Evolutionary conservation across 2,888 invertebrate genomes (phyloP), one percentile per base, ranked within the genome.

Genomic region (Loripinus fragilis): DNA sequence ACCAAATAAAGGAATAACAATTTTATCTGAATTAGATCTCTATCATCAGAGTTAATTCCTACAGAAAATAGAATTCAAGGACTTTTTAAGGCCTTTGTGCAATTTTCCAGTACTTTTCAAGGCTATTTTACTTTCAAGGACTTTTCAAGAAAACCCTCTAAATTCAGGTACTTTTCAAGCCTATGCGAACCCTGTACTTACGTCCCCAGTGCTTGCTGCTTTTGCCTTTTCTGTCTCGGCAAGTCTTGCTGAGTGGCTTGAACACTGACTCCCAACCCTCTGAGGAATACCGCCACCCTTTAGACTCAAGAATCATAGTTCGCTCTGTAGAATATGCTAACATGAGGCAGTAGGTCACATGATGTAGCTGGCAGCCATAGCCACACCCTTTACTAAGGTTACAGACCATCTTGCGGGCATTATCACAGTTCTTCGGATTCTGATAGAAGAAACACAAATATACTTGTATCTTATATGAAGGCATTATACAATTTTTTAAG

Each of bases 301-400:
- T 96, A 0, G 98, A 98, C 94, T 98, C 97, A 55, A 99, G 94
- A 87, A 99, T 96, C 78, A 99, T 94, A 0, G 99, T 99, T 70
- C 99, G 94, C 91, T 97, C 96, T 0, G 98, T 97, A 0, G 98
- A 98, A 93, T 98, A 99, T 0, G 99, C 98, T 87, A 98, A 97
- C 92, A 99, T 96, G 88, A 99, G 96, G 93, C 99, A 99, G 94
- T 99, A 99, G 17, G 97, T 97, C 71, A 97, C 97, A 94, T 99
- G 99, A 94, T 99, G 99, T 25, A 99, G 94, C 94, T 99, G 99
- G 92, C 99, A 99, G 17, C 99, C 99, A 94, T 98, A 99, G 20
- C 99, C 99, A 94, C 99, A 99, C 70, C 99, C 98, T 95, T 99
- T 99, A 94, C 99, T 99, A 74, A 99, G 94, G 94, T 97, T 98